Evolutionary conservation across 2,888 invertebrate species (phyloP), one percentile per base, ranked within the genome.

Genomic region (Theretra japonica): DNA sequence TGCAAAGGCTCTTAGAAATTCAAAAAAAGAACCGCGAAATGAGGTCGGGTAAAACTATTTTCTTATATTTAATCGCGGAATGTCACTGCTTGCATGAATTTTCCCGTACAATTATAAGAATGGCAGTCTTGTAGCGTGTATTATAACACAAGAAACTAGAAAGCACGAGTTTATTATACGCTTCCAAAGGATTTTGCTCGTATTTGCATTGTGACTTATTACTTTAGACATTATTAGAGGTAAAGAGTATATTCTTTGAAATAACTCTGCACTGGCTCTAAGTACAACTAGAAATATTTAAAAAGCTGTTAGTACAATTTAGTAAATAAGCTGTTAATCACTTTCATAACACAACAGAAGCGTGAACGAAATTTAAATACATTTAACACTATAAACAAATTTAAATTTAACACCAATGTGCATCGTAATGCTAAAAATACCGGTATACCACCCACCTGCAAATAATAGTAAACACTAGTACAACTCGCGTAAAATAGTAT

Each of bases 11-110:
- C 41, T 65, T 41, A 17, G 62, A 58, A 57, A 41, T 69, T 57
- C 25, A 48, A 57, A 69, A 69, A 57, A 70, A 70, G 23, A 70
- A 59, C 70, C 25, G 23, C 23, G 6, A 65, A 65, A 65, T 2
- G 48, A 65, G 48, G 23, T 65, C 65, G 23, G 23, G 65, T 48
- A 23, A 48, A 65, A 65, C 21, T 48, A 65, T 41, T 65, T 65
- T 48, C 48, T 62, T 33, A 41, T 21, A 62, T 62, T 62, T 62
- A 60, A 48, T 25, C 23, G 60, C 59, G 3, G 33, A n/a, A n/a
- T 53, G 17, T n/a, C 53, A 53, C 5, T n/a, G 53, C 19, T n/a
- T 4, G 19, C n/a, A 6, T n/a, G 53, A 17, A 53, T 53, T 53
- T 53, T 53, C 53, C n/a, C 19, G 19, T 15, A 58, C 23, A 23